Evolutionary conservation across 2,113 vertebrate genomes (phyloP).

Genomic region (Odobenus rosmarus): DNA sequence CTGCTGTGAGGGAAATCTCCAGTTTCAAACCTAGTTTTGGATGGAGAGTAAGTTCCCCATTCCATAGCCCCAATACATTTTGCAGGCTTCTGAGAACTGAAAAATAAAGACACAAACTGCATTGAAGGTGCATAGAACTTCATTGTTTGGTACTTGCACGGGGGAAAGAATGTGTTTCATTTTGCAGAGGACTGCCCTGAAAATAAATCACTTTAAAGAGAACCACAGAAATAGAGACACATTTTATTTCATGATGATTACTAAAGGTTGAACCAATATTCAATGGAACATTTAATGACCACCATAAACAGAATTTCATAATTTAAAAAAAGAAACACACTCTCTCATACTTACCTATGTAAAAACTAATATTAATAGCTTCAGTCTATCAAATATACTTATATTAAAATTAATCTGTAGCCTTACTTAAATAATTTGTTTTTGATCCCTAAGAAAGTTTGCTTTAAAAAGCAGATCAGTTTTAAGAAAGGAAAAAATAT

Average conservation of each 20-base stretch:
- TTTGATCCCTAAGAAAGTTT: neutral
- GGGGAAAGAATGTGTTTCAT: constrained; percentile 36
- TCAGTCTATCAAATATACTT: neutral
- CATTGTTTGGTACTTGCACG: neutral
- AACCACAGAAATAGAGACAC: constrained; percentile 22
- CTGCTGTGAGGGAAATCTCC: neutral
- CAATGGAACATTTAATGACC: neutral
- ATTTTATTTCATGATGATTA: constrained; percentile 16
- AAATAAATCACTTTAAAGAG: constrained; percentile 8
- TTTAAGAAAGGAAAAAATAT: neutral
- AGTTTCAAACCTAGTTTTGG: neutral
- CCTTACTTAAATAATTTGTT: neutral
- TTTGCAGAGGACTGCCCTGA: neutral
- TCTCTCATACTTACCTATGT: neutral
- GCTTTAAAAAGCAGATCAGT: neutral
- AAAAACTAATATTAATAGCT: neutral
- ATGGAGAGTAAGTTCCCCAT: neutral
- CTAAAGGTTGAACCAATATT: neutral
- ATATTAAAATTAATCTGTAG: neutral
- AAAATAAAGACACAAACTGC: neutral
- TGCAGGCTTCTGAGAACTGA: neutral
- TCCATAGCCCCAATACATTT: neutral
- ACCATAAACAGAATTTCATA: neutral
- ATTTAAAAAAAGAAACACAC: constrained; percentile 4
- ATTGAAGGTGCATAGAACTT: neutral